A percentile compares a stretch with the other conserved stretches of the same genome.
These are phyloP conservation scores for Nomia melanderi DNA, from an alignment of 1,140 invertebrate species.

Conservation along the genomic window DNA sequence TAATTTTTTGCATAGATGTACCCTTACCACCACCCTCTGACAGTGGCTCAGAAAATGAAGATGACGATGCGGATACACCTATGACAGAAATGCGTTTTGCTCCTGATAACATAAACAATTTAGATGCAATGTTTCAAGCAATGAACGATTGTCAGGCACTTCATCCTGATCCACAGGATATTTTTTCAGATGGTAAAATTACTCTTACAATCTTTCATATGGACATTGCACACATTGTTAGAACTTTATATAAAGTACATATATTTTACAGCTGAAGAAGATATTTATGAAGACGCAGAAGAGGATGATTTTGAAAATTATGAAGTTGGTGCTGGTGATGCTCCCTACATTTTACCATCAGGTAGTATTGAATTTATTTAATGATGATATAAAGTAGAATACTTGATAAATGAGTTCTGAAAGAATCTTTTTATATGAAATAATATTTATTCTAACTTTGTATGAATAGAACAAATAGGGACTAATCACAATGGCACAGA, in stretches of 20 bases:
- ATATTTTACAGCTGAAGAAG: slow-evolving; percentile 73
- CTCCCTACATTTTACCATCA: slow-evolving; percentile 72
- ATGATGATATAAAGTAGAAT: not conserved
- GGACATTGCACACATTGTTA: slow-evolving; percentile 11
- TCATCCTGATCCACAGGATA: slow-evolving; percentile 85
- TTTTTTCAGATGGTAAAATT: slow-evolving; percentile 79
- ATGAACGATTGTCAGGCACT: slow-evolving; percentile 86
- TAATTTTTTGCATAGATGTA: slow-evolving; percentile 63
- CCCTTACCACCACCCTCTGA: slow-evolving; percentile 67
- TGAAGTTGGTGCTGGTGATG: slow-evolving; percentile 72
- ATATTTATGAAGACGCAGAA: slow-evolving; percentile 81
- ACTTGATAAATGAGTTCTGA: not conserved
- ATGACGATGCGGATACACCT: slow-evolving; percentile 78
- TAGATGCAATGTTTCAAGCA: slow-evolving; percentile 86
- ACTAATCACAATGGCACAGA: slow-evolving; percentile 73
- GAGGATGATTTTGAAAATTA: slow-evolving; percentile 77
- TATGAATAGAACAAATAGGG: slow-evolving; percentile 70
- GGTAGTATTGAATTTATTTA: slow-evolving; percentile 61
- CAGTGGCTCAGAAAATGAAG: slow-evolving; percentile 80
- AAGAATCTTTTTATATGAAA: slow-evolving; percentile 6
- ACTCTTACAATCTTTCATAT: not conserved
- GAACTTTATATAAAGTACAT: slow-evolving; percentile 15
- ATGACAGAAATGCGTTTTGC: slow-evolving; percentile 87
- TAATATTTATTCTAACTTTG: slow-evolving; percentile 19
- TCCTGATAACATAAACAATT: slow-evolving; percentile 83